Conservation (phyloP, 2,113 vertebrate species). For the Prolemur simus region DNA sequence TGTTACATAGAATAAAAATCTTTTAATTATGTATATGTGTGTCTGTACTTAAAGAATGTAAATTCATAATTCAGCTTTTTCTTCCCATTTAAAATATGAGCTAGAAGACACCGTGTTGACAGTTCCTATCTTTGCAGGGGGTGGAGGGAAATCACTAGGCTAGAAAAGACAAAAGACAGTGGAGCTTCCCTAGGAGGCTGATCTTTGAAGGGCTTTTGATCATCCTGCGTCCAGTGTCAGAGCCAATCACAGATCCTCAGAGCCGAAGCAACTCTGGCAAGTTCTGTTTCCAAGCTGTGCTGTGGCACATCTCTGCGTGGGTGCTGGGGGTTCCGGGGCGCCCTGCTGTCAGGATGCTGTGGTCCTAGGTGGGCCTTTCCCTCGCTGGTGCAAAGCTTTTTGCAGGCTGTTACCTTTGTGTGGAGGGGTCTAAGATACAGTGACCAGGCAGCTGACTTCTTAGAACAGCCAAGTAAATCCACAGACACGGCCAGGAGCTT, state of each 20-base stretch:
- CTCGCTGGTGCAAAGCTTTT: neutral
- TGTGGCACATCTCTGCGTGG: neutral
- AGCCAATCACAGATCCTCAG: neutral
- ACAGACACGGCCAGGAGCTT: neutral
- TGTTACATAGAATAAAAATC: neutral
- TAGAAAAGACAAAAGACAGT: neutral
- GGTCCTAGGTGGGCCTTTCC: neutral
- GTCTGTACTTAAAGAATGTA: neutral
- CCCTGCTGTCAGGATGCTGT: neutral
- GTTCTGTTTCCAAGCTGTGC: neutral
- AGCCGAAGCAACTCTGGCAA: neutral
- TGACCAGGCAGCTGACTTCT: neutral
- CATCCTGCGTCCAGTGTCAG: conserved; percentile 22
- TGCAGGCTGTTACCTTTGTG: neutral
- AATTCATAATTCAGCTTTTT: neutral
- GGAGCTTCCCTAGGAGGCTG: neutral
- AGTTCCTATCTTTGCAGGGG: conserved; percentile 16
- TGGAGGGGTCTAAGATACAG: neutral
- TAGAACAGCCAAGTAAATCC: neutral
- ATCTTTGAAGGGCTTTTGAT: conserved; percentile 56
- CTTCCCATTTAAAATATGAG: neutral
- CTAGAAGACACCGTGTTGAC: neutral
- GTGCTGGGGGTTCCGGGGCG: accelerated
- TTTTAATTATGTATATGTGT: neutral
- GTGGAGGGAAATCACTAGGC: neutral